Evolutionary conservation across 2,888 invertebrate species (phyloP).

Genomic region (Neelides folsomi): DNA sequence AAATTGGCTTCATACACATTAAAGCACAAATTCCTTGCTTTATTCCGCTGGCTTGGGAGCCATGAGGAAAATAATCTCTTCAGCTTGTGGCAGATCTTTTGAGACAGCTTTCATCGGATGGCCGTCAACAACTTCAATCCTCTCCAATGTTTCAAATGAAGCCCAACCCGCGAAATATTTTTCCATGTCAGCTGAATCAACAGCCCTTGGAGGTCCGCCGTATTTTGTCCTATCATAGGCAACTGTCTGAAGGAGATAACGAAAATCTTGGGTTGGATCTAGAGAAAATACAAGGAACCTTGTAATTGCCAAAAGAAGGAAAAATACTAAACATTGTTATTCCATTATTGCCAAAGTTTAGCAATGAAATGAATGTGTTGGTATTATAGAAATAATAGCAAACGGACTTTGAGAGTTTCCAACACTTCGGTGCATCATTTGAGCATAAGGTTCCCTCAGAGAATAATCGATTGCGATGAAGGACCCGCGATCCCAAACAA

Average conservation of each 20-base stretch:
- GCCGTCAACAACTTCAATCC: conserved; percentile 5
- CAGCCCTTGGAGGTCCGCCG: conserved; percentile 14
- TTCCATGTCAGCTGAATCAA: conserved; percentile 15
- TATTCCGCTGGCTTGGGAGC: no score
- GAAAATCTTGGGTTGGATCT: conserved; percentile 11
- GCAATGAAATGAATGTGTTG: no score
- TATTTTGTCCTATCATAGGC: conserved; percentile 16
- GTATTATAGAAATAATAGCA: not conserved
- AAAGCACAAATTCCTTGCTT: no score
- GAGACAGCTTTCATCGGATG: conserved; percentile 10
- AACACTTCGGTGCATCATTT: conserved; percentile 16
- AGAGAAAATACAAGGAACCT: not conserved
- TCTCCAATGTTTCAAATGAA: conserved; percentile 9
- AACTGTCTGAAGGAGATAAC: conserved; percentile 18
- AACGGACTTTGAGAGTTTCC: not conserved
- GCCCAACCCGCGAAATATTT: conserved; percentile 16
- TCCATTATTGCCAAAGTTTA: no score
- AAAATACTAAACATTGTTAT: no score
- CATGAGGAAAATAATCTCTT: no score
- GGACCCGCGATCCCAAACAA: conserved; percentile 34
- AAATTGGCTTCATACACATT: no score
- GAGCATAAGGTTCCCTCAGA: conserved; percentile 17
- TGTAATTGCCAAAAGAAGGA: no score
- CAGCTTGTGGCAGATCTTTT: conserved; percentile 3
- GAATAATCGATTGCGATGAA: conserved; percentile 31